Conservation (phyloP, 2,113 vertebrate species). For the Plotosus lineatus region DNA sequence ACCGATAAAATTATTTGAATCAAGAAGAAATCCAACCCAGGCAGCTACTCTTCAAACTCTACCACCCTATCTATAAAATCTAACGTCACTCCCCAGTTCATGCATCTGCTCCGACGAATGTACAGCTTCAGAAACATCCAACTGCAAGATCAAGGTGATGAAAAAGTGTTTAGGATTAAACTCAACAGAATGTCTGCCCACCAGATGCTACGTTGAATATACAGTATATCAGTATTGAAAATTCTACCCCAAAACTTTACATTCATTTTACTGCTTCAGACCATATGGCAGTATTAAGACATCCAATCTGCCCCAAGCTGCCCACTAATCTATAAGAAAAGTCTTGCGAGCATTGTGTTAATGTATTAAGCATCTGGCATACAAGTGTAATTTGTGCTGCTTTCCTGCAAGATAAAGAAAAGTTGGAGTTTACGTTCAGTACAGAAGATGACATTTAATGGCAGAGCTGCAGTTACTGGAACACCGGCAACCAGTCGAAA, state of each 20-base stretch:
- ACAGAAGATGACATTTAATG: not conserved
- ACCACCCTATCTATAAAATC: not conserved
- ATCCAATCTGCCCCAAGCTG: not conserved
- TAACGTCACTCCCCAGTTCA: not conserved
- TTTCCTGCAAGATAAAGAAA: not conserved
- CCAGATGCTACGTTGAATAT: not conserved
- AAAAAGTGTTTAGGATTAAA: not conserved
- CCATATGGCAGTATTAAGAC: not conserved
- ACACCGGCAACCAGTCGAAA: not conserved
- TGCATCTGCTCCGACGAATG: not conserved
- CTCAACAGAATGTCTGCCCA: not conserved
- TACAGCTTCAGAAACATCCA: not conserved
- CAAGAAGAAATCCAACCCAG: not conserved
- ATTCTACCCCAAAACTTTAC: not conserved
- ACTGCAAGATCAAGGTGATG: not conserved
- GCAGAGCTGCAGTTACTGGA: not conserved
- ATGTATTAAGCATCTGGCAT: constrained; percentile 19
- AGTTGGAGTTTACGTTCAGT: not conserved
- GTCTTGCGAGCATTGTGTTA: not conserved
- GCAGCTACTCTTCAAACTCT: not conserved
- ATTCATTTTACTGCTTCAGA: not conserved
- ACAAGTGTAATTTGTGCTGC: constrained; percentile 16
- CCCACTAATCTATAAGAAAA: constrained; percentile 14
- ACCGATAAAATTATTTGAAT: not conserved
- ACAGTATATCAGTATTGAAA: not conserved